These are phyloP conservation scores for Neotoxoptera formosana DNA, from an alignment of 1,140 invertebrate species.

Conservation along the genomic window DNA sequence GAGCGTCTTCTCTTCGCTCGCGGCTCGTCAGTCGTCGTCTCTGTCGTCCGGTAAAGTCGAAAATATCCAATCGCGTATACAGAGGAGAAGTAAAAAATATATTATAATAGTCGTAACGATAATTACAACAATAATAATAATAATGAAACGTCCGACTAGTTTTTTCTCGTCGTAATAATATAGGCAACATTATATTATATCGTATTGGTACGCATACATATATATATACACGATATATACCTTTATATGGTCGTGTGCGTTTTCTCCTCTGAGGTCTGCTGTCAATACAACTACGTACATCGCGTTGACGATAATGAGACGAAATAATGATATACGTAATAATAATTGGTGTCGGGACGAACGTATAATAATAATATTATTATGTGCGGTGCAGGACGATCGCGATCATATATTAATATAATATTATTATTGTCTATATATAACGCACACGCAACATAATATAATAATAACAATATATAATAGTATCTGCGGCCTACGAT, in stretches of 20 bases:
- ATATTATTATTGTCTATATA: not conserved
- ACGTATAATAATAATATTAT: not conserved
- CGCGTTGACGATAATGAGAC: not conserved
- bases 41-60: not conserved
- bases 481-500: not conserved
- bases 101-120: not conserved
- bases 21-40: no score
- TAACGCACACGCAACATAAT: not conserved
- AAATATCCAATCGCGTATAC: not conserved
- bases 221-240: no score
- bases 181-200: not conserved
- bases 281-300: not conserved
- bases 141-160: not conserved
- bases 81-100: not conserved
- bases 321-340: not conserved
- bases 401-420: not conserved
- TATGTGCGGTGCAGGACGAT: not conserved
- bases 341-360: not conserved
- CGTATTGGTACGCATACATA: no score
- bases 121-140: not conserved
- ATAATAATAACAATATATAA: not conserved
- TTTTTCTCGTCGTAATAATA: not conserved
- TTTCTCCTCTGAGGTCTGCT: not conserved
- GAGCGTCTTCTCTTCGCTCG: not conserved
- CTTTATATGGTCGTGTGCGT: not conserved